phyloP scores from a whole-genome alignment of 2,888 invertebrate genomes.

The Acholoe squamosa region DNA sequence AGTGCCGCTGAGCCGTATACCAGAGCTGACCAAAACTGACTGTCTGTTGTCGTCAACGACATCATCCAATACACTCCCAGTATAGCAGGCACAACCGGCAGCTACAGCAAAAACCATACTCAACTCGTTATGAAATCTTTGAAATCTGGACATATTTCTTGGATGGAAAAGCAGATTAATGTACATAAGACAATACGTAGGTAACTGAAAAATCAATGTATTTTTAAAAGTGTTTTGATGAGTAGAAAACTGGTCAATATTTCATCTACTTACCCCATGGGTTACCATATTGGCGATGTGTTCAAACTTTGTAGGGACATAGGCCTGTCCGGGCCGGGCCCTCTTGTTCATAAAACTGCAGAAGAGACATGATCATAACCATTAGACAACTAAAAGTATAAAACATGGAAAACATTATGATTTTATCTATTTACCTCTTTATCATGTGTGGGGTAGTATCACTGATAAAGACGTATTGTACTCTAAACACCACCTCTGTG shows the following conservation, averaged over 20 bases:
- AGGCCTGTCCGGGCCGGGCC: slow-evolving; percentile 85
- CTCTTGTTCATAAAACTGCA: slow-evolving; percentile 80
- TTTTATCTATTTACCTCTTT: too few relatives aligned
- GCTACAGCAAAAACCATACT: slow-evolving; percentile 76
- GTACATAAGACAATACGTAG: too few relatives aligned
- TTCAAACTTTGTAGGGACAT: slow-evolving; percentile 93
- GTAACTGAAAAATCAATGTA: too few relatives aligned
- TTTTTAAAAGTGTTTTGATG: too few relatives aligned
- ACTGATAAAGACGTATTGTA: too few relatives aligned
- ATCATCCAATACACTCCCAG: slow-evolving; percentile 90
- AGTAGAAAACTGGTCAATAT: too few relatives aligned
- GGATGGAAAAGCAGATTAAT: too few relatives aligned
- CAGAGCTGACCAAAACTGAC: slow-evolving; percentile 91
- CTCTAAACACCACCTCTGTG: too few relatives aligned
- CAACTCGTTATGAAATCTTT: not conserved
- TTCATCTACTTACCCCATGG: slow-evolving; percentile 88
- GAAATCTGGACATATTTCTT: too few relatives aligned
- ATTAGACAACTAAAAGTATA: not conserved
- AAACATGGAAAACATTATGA: not conserved
- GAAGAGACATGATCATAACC: not conserved
- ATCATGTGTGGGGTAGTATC: too few relatives aligned
- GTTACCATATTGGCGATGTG: slow-evolving; percentile 96
- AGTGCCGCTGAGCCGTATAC: slow-evolving; percentile 94
- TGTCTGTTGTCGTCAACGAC: slow-evolving; percentile 88
- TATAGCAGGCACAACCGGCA: slow-evolving; percentile 94